Conservation (phyloP, 92 coral and sea anemone species). For the Porites cylindrica region DNA sequence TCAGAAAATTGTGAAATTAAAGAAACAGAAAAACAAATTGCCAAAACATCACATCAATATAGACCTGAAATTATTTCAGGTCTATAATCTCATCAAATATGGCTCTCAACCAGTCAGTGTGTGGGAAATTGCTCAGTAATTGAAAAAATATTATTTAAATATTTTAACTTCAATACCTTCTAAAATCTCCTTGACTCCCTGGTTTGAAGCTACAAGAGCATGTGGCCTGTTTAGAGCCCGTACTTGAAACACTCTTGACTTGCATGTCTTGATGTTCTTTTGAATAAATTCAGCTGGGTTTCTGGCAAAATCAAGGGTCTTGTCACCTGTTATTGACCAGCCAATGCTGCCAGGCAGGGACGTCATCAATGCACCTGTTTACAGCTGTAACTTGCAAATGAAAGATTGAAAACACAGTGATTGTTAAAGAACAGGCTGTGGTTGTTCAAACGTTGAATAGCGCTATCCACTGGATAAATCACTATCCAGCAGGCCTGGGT, state of each 20-base stretch:
- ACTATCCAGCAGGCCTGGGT: too few relatives aligned
- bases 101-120: too few relatives aligned
- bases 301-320: slow-evolving; percentile 92
- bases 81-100: too few relatives aligned
- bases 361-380: slow-evolving; percentile 49
- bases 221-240: slow-evolving; percentile 91
- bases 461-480: too few relatives aligned
- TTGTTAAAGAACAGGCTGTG: neutral
- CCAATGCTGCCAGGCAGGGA: slow-evolving; percentile 89
- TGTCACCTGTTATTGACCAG: slow-evolving; percentile 93
- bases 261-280: slow-evolving; percentile 61
- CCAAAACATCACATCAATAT: too few relatives aligned
- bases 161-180: slow-evolving; percentile 68
- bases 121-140: too few relatives aligned
- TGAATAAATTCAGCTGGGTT: slow-evolving; percentile 87
- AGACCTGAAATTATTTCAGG: too few relatives aligned
- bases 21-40: too few relatives aligned
- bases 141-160: too few relatives aligned
- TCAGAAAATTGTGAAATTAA: too few relatives aligned
- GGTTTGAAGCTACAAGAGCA: slow-evolving; percentile 91
- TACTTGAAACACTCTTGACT: slow-evolving; percentile 85
- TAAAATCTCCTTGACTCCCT: slow-evolving; percentile 91
- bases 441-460: too few relatives aligned
- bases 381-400: neutral
- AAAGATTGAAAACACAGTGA: neutral